Percentiles rank a stretch among this genome's conserved stretches.
phyloP scores from a whole-genome alignment of 2,113 vertebrate genomes.

The Lophura nycthemera region DNA sequence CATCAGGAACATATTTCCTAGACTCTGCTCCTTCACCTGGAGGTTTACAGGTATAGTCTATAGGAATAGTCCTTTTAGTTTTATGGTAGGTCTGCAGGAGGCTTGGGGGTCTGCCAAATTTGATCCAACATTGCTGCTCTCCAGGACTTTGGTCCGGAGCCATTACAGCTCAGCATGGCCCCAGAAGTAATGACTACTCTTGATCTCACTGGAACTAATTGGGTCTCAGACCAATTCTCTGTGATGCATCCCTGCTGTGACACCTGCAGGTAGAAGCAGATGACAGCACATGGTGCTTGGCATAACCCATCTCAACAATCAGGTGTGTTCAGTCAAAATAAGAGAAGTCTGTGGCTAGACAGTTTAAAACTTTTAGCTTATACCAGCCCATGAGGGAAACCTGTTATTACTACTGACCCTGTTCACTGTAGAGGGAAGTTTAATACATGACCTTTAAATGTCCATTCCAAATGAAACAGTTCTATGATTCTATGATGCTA shows the following conservation, averaged over 20 bases:
- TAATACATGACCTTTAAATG: too few relatives aligned
- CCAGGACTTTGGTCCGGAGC: not conserved
- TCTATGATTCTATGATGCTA: too few relatives aligned
- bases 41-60: not conserved
- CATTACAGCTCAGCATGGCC: not conserved
- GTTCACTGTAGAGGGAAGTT: too few relatives aligned
- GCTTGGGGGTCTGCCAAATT: not conserved
- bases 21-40: not conserved
- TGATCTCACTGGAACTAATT: not conserved
- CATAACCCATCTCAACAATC: not conserved
- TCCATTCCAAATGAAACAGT: too few relatives aligned
- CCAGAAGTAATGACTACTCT: not conserved
- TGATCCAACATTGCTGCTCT: not conserved
- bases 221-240: not conserved
- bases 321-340: not conserved
- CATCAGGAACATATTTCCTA: not conserved
- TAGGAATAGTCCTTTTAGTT: not conserved
- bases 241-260: not conserved
- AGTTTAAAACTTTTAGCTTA: not conserved
- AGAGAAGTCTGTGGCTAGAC: not conserved
- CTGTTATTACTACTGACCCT: not conserved
- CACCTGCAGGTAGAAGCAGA: not conserved
- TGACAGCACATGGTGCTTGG: not conserved
- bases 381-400: not conserved
- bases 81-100: not conserved